Evolutionary conservation across 2,797 vertebrate species (phyloP).

Genomic region (Pipistrellus nathusii): DNA sequence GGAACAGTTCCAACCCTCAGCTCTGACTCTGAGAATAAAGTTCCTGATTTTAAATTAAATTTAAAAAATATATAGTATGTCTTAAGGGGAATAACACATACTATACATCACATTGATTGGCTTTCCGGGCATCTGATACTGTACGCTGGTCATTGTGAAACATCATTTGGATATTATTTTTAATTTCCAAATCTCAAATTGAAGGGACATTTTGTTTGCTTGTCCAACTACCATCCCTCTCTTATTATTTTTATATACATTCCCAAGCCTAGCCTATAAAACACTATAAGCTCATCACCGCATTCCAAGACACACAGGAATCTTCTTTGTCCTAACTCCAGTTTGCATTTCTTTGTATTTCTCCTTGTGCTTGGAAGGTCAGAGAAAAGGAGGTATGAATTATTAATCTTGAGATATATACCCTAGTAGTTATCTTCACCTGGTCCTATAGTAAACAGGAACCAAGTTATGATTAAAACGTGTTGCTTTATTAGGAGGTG

Average conservation of each 20-base stretch:
- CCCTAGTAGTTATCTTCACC: background rate
- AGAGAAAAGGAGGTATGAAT: too few species aligned
- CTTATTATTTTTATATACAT: background rate
- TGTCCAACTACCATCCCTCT: background rate
- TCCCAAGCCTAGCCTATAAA: background rate
- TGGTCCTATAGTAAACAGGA: background rate
- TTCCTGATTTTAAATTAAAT: background rate
- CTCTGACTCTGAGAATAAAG: background rate
- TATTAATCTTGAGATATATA: fast-evolving
- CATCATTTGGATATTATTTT: background rate
- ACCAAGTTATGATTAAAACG: background rate
- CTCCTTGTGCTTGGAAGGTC: background rate
- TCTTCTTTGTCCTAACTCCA: background rate
- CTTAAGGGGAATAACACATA: background rate
- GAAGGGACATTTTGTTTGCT: background rate
- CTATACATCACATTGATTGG: background rate
- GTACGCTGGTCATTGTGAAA: background rate
- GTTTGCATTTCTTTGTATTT: background rate
- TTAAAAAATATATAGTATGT: background rate
- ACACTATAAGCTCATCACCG: background rate
- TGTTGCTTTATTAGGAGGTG: background rate
- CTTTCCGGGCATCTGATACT: background rate
- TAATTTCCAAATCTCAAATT: background rate
- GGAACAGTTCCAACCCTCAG: background rate
- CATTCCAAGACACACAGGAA: background rate